Conservation (phyloP, 2,888 invertebrate genomes). For the Amblyteles armatorius region DNA sequence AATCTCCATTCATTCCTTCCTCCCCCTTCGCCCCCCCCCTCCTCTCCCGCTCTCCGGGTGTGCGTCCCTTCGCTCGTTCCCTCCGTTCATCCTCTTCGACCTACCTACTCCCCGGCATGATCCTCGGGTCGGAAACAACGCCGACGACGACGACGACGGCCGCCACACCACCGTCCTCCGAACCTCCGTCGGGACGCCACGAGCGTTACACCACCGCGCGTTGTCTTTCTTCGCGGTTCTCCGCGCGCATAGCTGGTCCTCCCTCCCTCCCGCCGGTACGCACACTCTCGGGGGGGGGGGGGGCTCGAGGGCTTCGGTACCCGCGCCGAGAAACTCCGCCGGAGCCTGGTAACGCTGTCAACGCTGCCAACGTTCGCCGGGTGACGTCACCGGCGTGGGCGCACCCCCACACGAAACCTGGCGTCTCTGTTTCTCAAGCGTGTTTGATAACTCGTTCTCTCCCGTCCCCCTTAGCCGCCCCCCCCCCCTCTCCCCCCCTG, state of each 20-base stretch:
- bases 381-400: slow-evolving; percentile 83
- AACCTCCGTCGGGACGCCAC: slow-evolving; percentile 52
- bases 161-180: slow-evolving; percentile 41
- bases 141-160: slow-evolving; percentile 46
- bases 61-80: slow-evolving; percentile 55
- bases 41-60: slow-evolving; percentile 54
- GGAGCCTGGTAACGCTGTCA: slow-evolving; percentile 74
- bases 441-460: slow-evolving; percentile 43
- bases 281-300: too few relatives aligned
- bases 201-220: slow-evolving; percentile 25
- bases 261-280: neutral
- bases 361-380: slow-evolving; percentile 81
- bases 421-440: slow-evolving; percentile 64
- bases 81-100: slow-evolving; percentile 52
- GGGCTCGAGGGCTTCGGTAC: neutral
- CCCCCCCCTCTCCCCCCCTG: too few relatives aligned
- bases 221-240: slow-evolving; percentile 4
- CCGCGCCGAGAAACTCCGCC: neutral
- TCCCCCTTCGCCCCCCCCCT: slow-evolving; percentile 57
- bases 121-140: slow-evolving; percentile 61
- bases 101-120: slow-evolving; percentile 52
- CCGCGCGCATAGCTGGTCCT: neutral
- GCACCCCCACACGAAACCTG: slow-evolving; percentile 80
- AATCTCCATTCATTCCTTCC: slow-evolving; percentile 82
- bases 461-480: neutral